Evolutionary conservation across 2,888 invertebrate species (phyloP).

Genomic region (Temnothorax unifasciatus): DNA sequence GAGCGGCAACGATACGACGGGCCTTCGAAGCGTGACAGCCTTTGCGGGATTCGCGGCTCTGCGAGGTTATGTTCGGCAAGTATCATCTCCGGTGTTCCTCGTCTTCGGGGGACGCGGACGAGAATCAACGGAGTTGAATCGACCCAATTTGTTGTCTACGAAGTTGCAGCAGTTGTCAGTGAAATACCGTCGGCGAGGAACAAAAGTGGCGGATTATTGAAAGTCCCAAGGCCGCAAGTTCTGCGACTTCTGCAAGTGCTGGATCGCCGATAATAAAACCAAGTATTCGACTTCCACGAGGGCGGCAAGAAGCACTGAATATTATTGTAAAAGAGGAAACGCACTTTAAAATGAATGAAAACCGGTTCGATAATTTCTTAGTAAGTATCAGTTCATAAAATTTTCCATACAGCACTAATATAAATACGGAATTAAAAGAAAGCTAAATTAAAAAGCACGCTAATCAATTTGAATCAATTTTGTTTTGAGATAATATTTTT

Average conservation of each 20-base stretch:
- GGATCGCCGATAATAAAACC: constrained; percentile 99
- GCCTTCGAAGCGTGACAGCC: not conserved
- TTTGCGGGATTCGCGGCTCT: not conserved
- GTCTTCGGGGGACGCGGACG: too few relatives aligned
- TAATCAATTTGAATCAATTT: too few relatives aligned
- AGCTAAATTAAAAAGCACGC: too few relatives aligned
- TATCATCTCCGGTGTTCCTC: not conserved
- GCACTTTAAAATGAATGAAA: too few relatives aligned
- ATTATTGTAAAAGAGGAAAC: too few relatives aligned
- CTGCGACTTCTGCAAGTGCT: constrained; percentile 99
- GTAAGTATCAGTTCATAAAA: too few relatives aligned
- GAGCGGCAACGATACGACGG: not conserved
- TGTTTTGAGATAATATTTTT: too few relatives aligned
- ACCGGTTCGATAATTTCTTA: too few relatives aligned
- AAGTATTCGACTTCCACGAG: constrained; percentile 97
- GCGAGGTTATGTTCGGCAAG: constrained; percentile 4
- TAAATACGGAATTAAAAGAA: too few relatives aligned
- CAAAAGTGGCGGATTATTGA: constrained; percentile 94
- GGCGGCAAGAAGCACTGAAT: constrained; percentile 89
- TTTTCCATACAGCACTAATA: too few relatives aligned
- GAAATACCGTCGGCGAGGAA: not conserved
- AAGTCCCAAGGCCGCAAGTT: constrained; percentile 97
- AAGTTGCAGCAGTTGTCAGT: too few relatives aligned
- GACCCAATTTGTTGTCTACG: not conserved
- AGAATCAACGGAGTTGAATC: not conserved